phyloP scores from a whole-genome alignment of 2,113 vertebrate genomes.

The Gymnocephalus cernua region DNA sequence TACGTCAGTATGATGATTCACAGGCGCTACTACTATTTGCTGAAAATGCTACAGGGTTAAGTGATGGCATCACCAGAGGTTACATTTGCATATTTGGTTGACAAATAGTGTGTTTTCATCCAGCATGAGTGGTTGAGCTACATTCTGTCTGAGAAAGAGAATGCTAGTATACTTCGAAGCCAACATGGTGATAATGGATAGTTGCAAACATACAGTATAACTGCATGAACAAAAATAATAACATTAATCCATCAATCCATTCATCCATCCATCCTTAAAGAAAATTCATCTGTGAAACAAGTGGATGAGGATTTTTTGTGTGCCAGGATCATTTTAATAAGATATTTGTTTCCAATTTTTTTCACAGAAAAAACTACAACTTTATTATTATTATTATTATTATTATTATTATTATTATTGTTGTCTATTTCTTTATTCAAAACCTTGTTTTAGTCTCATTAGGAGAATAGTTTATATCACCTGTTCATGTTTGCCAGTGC shows the following conservation, averaged over 20 bases:
- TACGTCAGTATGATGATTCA: slow-evolving; percentile 51
- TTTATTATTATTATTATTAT: too few relatives aligned
- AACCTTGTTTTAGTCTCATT: not conserved
- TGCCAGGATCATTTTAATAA: too few relatives aligned
- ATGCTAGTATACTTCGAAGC: not conserved
- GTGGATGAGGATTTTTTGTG: too few relatives aligned
- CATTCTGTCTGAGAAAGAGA: not conserved
- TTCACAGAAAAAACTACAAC: too few relatives aligned
- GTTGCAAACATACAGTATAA: too few relatives aligned
- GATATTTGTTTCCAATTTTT: too few relatives aligned
- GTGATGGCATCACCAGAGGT: not conserved
- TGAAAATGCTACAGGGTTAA: not conserved
- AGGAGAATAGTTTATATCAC: too few relatives aligned
- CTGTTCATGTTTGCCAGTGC: not conserved
- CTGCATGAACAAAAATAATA: not conserved
- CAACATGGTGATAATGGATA: too few relatives aligned
- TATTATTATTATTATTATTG: too few relatives aligned
- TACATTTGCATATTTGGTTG: not conserved
- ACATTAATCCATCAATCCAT: too few relatives aligned
- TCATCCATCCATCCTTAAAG: too few relatives aligned
- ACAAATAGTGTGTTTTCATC: not conserved
- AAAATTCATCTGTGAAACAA: too few relatives aligned
- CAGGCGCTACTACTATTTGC: not conserved
- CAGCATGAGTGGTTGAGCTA: not conserved
- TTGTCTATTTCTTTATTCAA: not conserved